phyloP scores from a whole-genome alignment of 2,113 vertebrate genomes.

The Rhinolophus ferrumequinum region DNA sequence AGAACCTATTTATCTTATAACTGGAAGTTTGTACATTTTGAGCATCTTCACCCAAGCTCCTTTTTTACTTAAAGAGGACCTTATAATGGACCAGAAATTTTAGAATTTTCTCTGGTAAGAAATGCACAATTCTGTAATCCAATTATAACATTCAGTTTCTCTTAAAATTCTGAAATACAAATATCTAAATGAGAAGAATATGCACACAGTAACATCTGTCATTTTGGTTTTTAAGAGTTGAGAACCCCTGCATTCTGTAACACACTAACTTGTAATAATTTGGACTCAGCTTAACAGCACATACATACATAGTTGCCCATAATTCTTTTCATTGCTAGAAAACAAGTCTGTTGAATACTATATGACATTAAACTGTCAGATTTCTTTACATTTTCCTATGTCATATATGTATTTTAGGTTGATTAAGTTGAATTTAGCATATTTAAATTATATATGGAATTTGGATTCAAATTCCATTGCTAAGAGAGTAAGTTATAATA shows the following conservation, averaged over 20 bases:
- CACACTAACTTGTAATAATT: background rate
- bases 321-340: background rate
- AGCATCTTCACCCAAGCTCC: background rate
- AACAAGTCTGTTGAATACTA: background rate
- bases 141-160: background rate
- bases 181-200: background rate
- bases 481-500: background rate
- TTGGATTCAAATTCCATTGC: background rate
- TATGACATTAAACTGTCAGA: background rate
- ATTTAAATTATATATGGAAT: background rate
- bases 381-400: background rate
- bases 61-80: background rate
- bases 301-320: background rate
- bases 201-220: background rate
- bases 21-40: background rate
- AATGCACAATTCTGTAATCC: background rate
- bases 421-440: background rate
- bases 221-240: background rate
- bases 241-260: background rate
- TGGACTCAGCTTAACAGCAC: background rate
- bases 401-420: background rate
- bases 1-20: background rate
- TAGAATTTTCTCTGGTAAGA: background rate
- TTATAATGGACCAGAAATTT: background rate
- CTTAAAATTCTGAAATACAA: background rate